Conservation (phyloP, 2,888 invertebrate genomes). For the Nemapogon koenigi region DNA sequence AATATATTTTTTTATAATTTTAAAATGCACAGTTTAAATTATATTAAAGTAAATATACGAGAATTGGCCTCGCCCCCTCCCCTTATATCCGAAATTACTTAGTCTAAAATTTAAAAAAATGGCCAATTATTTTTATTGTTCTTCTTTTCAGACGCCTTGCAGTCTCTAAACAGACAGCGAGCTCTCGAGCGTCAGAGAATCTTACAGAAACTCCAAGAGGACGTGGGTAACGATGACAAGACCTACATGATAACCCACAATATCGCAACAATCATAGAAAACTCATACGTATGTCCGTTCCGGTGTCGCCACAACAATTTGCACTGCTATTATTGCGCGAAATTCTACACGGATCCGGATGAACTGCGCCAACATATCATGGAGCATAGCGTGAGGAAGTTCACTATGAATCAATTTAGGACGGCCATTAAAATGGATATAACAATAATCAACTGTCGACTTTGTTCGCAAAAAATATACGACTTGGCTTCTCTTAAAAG, state of each 20-base stretch:
- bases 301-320: constrained; percentile 49
- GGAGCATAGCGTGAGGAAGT: constrained; percentile 35
- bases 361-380: constrained; percentile 27
- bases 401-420: constrained; percentile 42
- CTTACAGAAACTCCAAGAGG: neutral
- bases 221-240: constrained; percentile 31
- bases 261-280: constrained; percentile 41
- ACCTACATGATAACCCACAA: constrained; percentile 47
- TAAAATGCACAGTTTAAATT: no score
- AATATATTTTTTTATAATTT: no score
- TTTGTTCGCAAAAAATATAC: constrained; percentile 32
- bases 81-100: no score
- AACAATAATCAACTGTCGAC: constrained; percentile 40
- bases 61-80: no score
- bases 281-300: constrained; percentile 45
- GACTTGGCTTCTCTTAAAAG: constrained; percentile 35
- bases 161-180: neutral
- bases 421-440: constrained; percentile 51
- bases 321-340: constrained; percentile 45
- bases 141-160: constrained; percentile 6
- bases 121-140: neutral
- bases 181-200: neutral
- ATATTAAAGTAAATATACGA: no score
- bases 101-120: no score
- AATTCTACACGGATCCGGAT: constrained; percentile 29